Percentiles rank a stretch among this genome's conserved stretches.
These are phyloP conservation scores for Gallinago jamesoni DNA, from an alignment of 2,113 vertebrate genomes.

Conservation along the genomic window DNA sequence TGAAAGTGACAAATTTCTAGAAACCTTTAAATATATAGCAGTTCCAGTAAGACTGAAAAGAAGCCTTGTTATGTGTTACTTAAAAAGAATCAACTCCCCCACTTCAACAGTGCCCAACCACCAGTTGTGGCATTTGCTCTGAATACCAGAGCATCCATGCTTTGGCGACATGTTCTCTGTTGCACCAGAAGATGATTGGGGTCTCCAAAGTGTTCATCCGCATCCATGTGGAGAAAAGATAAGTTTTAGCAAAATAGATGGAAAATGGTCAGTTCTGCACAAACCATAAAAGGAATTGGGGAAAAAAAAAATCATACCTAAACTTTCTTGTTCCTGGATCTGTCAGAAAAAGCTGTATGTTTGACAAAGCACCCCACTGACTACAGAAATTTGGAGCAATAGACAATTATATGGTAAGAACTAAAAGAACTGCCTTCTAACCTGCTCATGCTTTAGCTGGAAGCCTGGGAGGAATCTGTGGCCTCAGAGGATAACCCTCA, in stretches of 20 bases:
- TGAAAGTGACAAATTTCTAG: not conserved
- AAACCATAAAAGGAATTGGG: not conserved
- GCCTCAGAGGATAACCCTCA: not conserved
- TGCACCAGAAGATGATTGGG: not conserved
- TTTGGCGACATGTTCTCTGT: not conserved
- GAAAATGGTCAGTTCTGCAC: not conserved
- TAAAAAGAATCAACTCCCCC: not conserved
- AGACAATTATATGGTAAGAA: not conserved
- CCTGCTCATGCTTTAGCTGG: not conserved
- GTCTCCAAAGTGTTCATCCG: not conserved
- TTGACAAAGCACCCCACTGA: not conserved
- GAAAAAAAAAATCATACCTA: not conserved
- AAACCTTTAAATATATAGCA: not conserved
- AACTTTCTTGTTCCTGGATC: not conserved
- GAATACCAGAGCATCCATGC: not conserved
- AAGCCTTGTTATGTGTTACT: not conserved
- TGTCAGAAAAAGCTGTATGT: not conserved
- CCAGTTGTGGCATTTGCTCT: not conserved
- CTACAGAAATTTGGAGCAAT: not conserved
- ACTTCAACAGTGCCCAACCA: not conserved
- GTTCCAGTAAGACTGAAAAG: not conserved
- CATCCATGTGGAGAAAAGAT: not conserved
- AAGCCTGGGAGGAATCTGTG: not conserved
- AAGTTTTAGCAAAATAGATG: not conserved
- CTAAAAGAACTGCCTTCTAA: not conserved